A percentile compares a stretch with the other conserved stretches of the same genome.
phyloP scores from a whole-genome alignment of 1,140 invertebrate species.

The Globodera rostochiensis region DNA sequence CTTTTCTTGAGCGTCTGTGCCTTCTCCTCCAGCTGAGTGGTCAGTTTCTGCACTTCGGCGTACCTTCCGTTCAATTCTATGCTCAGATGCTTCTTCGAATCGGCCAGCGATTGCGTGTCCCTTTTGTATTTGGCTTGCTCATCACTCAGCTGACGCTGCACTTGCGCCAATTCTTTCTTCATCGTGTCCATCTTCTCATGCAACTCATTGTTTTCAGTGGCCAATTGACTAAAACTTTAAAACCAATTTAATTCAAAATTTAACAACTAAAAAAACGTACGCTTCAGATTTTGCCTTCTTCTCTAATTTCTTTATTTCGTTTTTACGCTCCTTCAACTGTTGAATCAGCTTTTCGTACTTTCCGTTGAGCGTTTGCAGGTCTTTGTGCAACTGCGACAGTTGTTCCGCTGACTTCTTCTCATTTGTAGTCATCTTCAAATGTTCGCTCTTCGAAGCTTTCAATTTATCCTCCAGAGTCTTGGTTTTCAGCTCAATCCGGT shows the following conservation, averaged over 20 bases:
- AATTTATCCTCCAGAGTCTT: slow-evolving; percentile 32
- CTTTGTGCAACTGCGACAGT: slow-evolving; percentile 22
- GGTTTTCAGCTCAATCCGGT: slow-evolving; percentile 31
- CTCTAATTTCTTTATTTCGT: slow-evolving; percentile 55
- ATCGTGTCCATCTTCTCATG: slow-evolving; percentile 44
- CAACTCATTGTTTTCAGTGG: slow-evolving; percentile 45
- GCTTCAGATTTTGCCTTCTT: slow-evolving; percentile 55
- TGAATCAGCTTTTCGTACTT: slow-evolving; percentile 45
- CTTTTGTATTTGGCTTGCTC: slow-evolving; percentile 52
- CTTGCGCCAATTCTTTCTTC: slow-evolving; percentile 38
- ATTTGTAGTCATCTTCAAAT: slow-evolving; percentile 20
- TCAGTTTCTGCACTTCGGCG: slow-evolving; percentile 43
- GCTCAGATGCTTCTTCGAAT: slow-evolving; percentile 47
- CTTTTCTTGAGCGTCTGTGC: slow-evolving; percentile 47
- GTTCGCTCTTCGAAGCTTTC: slow-evolving; percentile 27
- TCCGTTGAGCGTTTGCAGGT: slow-evolving; percentile 29
- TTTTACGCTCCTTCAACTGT: slow-evolving; percentile 50
- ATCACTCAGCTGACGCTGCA: slow-evolving; percentile 47
- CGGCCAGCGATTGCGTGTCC: slow-evolving; percentile 49
- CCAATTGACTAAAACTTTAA: slow-evolving; percentile 41
- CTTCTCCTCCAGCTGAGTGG: slow-evolving; percentile 48
- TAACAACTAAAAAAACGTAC: slow-evolving; percentile 32
- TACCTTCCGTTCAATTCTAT: slow-evolving; percentile 36
- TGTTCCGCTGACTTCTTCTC: slow-evolving; percentile 29
- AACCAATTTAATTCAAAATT: not conserved